Evolutionary conservation across 2,113 vertebrate species (phyloP), one percentile per base, ranked within the genome.

Genomic region (Heterocephalus glaber): DNA sequence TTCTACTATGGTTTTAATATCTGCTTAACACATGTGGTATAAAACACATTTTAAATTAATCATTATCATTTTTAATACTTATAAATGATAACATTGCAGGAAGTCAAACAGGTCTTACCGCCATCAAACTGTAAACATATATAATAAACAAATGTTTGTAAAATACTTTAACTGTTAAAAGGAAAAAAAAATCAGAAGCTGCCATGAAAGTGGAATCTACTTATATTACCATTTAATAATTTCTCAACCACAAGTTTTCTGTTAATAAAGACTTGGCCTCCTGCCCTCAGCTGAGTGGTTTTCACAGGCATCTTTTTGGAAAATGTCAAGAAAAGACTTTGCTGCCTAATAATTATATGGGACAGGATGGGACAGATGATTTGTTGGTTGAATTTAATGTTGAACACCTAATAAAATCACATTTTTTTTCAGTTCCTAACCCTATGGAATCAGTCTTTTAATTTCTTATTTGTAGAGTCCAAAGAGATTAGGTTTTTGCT

Each of bases 261-360:
- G 94, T 47, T 84, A n/a, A 88, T 58, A 92, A 66, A 85, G 28
- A n/a, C 47, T 44, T 90, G 90, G 77, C 60, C 81, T 63, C 19
- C 72, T 74, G 82, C 35, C 94, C 72, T 89, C n/a, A 30, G 22
- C 24, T 52, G 79, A 83, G 33, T 63, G 44, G 33, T n/a, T 90
- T 90, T 85, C 83, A 82, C 22, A 82, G 66, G 77, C 16, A 90
- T 49, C 10, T 61, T 92, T 95, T 95, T 63, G 86, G 66, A 83
- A 92, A 95, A 92, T 79, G 82, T 92, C 92, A 70, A 89, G n/a
- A 92, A 96, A 56, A 82, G 47, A 41, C 49, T 95, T 97, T 4
- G 6, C 49, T 90, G 77, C 7, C 86, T 65, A 84, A 13, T 92
- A 95, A 92, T 90, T 95, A 79, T 3, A 19, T 68, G 61, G 80